phyloP scores from a whole-genome alignment of 1,140 invertebrate species.

The Armadillidium nasatum region DNA sequence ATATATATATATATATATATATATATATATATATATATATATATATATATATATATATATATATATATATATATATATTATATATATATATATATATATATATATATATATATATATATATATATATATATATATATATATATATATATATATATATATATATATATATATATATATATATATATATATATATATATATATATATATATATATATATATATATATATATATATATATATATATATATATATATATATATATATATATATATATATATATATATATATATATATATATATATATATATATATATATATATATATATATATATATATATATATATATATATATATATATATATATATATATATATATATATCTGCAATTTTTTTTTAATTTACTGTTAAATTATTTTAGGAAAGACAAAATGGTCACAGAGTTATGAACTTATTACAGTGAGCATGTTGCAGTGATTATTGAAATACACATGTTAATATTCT shows the following conservation, averaged over 20 bases:
- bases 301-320: slow-evolving; percentile 1
- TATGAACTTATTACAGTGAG: too few relatives aligned
- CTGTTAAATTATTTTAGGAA: too few relatives aligned
- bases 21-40: too few relatives aligned
- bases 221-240: neutral
- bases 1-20: too few relatives aligned
- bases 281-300: slow-evolving; percentile 13
- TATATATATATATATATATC: neutral
- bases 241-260: neutral
- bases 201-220: neutral
- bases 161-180: neutral
- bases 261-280: neutral
- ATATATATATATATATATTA: too few relatives aligned
- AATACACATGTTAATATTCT: too few relatives aligned
- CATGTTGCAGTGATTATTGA: too few relatives aligned
- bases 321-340: slow-evolving; percentile 11
- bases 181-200: neutral
- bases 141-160: slow-evolving; percentile 16
- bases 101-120: slow-evolving; percentile 4
- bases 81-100: too few relatives aligned
- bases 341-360: neutral
- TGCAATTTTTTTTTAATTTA: too few relatives aligned
- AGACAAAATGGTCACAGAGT: too few relatives aligned
- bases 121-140: neutral
- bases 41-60: too few relatives aligned